Evolutionary conservation across 2,113 vertebrate genomes (phyloP).

Genomic region (Scatophagus argus): DNA sequence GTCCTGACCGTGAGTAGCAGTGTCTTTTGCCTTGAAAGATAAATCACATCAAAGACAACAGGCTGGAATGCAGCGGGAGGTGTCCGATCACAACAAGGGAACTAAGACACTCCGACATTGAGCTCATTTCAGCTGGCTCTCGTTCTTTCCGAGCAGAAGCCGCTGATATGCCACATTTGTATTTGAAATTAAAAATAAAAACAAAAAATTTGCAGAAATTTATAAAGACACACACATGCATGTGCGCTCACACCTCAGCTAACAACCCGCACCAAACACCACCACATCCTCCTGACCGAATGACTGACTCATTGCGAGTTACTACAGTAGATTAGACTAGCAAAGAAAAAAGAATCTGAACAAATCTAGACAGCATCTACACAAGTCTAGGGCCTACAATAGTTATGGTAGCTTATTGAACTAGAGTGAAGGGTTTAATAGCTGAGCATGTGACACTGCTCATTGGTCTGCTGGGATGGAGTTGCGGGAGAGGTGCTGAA

Average conservation of each 20-base stretch:
- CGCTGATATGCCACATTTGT: slow-evolving; percentile 44
- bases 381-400: slow-evolving; percentile 47
- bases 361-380: slow-evolving; percentile 55
- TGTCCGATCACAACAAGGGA: slow-evolving; percentile 50
- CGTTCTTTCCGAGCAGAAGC: slow-evolving; percentile 37
- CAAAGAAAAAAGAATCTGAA: slow-evolving; percentile 26
- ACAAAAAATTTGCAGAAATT: slow-evolving; percentile 35
- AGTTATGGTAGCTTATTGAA: slow-evolving; percentile 48
- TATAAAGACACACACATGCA: slow-evolving; percentile 64
- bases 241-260: slow-evolving; percentile 65
- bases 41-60: slow-evolving; percentile 47
- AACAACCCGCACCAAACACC: slow-evolving; percentile 45
- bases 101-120: slow-evolving; percentile 42
- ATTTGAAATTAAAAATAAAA: slow-evolving; percentile 26
- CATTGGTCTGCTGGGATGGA: slow-evolving; percentile 36
- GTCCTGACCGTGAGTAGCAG: slow-evolving; percentile 54
- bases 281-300: slow-evolving; percentile 28
- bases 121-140: slow-evolving; percentile 55
- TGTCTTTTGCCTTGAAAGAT: slow-evolving; percentile 53
- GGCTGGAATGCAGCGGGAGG: slow-evolving; percentile 47
- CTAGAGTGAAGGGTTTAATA: slow-evolving; percentile 40
- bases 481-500: slow-evolving; percentile 48
- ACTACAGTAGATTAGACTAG: slow-evolving; percentile 38
- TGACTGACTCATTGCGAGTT: slow-evolving; percentile 33
- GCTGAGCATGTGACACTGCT: slow-evolving; percentile 47